Percentiles rank a stretch among this genome's conserved stretches.
These are phyloP conservation scores for Dasysyrphus albostriatus DNA, from an alignment of 2,888 invertebrate genomes.

Conservation along the genomic window DNA sequence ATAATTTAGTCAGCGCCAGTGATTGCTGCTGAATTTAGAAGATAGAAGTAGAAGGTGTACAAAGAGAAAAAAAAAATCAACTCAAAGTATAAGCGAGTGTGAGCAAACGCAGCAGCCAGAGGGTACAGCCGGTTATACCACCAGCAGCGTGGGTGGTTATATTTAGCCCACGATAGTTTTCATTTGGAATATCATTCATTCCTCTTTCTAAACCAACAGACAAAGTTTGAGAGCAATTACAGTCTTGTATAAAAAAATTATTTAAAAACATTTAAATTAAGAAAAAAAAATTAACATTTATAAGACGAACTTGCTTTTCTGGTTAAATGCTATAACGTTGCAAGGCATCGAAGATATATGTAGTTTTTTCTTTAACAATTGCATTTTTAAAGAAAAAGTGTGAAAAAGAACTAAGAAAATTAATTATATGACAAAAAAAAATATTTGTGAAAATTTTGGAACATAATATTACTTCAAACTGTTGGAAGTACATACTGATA, in stretches of 20 bases:
- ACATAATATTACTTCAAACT: too few species aligned
- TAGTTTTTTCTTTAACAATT: too few species aligned
- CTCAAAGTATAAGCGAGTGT: constrained; percentile 45
- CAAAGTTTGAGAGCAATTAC: constrained; percentile 16
- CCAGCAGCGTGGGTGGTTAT: constrained; percentile 69
- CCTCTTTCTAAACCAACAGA: constrained; percentile 46
- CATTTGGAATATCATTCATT: constrained; percentile 58
- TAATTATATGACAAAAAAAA: too few species aligned
- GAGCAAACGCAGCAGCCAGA: constrained; percentile 53
- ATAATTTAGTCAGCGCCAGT: constrained; percentile 34
- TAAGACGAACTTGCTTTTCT: too few species aligned
- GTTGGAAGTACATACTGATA: too few species aligned
- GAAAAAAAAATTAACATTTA: too few species aligned
- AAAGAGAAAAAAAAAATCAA: constrained; percentile 1
- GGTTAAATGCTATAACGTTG: too few species aligned
- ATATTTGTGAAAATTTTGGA: too few species aligned
- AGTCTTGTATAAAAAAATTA: constrained; percentile 6
- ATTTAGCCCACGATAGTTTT: constrained; percentile 72
- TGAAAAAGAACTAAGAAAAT: too few species aligned
- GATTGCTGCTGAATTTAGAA: constrained; percentile 23
- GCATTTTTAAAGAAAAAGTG: too few species aligned
- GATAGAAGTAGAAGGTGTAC: constrained; percentile 12
- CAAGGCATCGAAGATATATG: too few species aligned
- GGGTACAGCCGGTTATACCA: constrained; percentile 15
- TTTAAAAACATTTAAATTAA: too few species aligned